Evolutionary conservation across 1,140 invertebrate genomes (phyloP).

Genomic region (Eciton burchellii): DNA sequence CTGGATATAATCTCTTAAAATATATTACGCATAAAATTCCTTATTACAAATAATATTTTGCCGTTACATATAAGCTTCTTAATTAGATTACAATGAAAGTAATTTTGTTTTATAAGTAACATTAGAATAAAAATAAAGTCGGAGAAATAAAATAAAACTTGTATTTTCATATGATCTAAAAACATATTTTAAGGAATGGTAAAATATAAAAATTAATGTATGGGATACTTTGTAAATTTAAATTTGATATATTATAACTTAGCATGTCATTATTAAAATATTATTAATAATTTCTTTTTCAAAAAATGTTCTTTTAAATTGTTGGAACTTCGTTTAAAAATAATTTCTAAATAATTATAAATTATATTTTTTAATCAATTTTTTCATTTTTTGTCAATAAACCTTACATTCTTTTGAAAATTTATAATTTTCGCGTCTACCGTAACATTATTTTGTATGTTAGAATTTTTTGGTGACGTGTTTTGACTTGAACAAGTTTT

Average conservation of each 20-base stretch:
- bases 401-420: constrained; percentile 77
- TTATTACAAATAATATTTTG: not conserved
- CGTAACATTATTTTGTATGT: constrained; percentile 53
- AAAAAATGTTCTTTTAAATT: constrained; percentile 3
- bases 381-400: constrained; percentile 69
- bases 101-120: not conserved
- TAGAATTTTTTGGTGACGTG: constrained; percentile 68
- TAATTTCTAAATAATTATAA: constrained; percentile 19
- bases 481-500: constrained; percentile 19
- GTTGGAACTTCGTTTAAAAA: constrained; percentile 27
- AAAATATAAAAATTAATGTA: constrained; percentile 38
- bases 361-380: constrained; percentile 31
- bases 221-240: not conserved
- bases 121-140: constrained; percentile 5
- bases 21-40: not conserved
- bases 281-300: not conserved
- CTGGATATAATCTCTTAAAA: constrained; percentile 3
- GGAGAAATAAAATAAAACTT: constrained; percentile 21
- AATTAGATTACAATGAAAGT: not conserved
- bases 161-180: not conserved
- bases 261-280: constrained; percentile 17
- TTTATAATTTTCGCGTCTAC: constrained; percentile 69
- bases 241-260: not conserved
- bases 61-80: not conserved
- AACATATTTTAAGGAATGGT: constrained; percentile 37